Evolutionary conservation across 2,888 invertebrate genomes (phyloP), one percentile per base, ranked within the genome.

Genomic region (Tiliacea citrago): DNA sequence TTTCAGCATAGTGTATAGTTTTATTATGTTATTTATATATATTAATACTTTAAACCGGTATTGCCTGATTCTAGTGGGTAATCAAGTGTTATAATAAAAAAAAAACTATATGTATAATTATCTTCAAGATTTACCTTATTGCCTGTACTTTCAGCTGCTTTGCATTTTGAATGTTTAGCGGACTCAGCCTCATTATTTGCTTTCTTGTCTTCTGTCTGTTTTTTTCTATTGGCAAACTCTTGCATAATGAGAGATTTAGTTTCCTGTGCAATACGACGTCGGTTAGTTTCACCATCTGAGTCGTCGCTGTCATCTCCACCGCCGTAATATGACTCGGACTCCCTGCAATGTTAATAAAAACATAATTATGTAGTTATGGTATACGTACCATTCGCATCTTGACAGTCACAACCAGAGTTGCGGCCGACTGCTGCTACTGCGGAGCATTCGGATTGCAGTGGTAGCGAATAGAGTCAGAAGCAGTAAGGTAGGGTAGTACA

Each of bases 191-290:
- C 97, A 73, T 97, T 94, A 55, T 92, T 90, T 29, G 81, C 84
- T 55, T 89, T 91, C 49, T 88, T 91, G 7, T 91, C 91, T 29
- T 93, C 92, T 0, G 89, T 91, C 74, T 93, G 89, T 86, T 95
- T 96, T 92, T 97, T 97, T 67, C 99, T 97, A 71, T 98, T 94
- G 49, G 97, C 97, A 90, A 99, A 98, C 91, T 99, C 98, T 90
- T 98, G 97, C 86, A 97, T 95, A 74, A 99, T 98, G 24, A 98
- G 97, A 60, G 97, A 97, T 79, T 96, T 97, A 24, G 97, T 97
- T 88, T 98, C 97, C 88, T 97, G 97, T 87, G 97, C 97, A 51
- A 97, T 97, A 81, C 95, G 94, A 80, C 96, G 93, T 1, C 93
- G 91, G 60, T 75, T 90, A 62, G 94, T 89, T 74, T 95, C 95